Conservation (phyloP, 2,797 vertebrate genomes). For the Premnoplex brunnescens region DNA sequence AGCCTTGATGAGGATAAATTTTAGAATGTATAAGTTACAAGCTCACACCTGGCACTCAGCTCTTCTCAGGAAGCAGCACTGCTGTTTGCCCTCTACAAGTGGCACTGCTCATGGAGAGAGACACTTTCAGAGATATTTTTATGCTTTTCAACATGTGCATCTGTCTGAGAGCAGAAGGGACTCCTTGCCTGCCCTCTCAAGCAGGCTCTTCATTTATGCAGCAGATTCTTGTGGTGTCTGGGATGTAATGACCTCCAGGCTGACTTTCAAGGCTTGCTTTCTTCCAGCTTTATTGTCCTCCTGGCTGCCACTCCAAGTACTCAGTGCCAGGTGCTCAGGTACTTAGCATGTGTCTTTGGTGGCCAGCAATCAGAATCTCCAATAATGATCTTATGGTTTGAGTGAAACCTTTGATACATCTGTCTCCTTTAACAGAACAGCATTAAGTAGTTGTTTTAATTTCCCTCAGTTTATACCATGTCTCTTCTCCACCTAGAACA, state of each 20-base stretch:
- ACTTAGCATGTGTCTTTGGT: neutral
- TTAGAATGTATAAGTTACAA: neutral
- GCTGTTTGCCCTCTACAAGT: constrained; percentile 1
- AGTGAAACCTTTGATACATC: neutral
- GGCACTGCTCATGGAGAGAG: neutral
- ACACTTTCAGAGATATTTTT: constrained; percentile 34
- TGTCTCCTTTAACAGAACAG: neutral
- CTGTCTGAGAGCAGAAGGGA: neutral
- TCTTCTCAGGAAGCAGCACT: neutral
- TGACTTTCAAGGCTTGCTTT: neutral
- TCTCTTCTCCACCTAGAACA: neutral
- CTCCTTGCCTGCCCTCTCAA: neutral
- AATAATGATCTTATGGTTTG: neutral
- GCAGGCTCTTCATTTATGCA: neutral
- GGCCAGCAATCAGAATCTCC: neutral
- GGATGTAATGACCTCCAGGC: neutral
- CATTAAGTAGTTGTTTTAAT: neutral
- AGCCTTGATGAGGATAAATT: neutral
- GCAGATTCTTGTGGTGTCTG: neutral
- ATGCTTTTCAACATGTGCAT: neutral
- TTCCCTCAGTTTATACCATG: neutral
- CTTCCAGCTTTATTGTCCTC: neutral
- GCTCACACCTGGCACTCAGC: constrained; percentile 32
- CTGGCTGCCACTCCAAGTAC: neutral
- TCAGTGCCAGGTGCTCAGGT: neutral